A percentile compares a stretch with the other conserved stretches of the same genome.
These are phyloP conservation scores for Pseudococcus viburni DNA, from an alignment of 2,888 invertebrate genomes.

Conservation along the genomic window DNA sequence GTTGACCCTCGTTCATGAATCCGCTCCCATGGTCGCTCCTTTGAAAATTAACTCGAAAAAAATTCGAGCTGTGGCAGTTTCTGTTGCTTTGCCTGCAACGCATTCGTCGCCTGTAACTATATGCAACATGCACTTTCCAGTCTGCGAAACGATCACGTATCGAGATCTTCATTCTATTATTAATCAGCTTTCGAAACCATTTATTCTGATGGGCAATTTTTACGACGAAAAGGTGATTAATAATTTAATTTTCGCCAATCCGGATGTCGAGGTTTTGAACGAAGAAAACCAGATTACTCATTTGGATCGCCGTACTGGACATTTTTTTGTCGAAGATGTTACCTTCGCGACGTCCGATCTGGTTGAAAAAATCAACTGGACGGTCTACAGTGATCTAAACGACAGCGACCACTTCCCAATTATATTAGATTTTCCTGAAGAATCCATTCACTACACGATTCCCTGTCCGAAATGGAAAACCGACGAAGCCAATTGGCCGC, in stretches of 20 bases:
- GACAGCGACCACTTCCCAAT: not conserved
- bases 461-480: not conserved
- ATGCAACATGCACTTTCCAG: too few relatives aligned
- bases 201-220: not conserved
- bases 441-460: not conserved
- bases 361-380: not conserved
- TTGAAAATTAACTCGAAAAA: not conserved
- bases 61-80: not conserved
- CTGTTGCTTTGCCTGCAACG: not conserved
- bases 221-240: not conserved
- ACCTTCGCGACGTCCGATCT: not conserved
- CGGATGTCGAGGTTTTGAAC: not conserved
- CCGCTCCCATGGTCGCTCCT: not conserved
- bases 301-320: not conserved
- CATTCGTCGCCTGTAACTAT: not conserved
- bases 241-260: not conserved
- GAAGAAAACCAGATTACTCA: not conserved
- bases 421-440: not conserved
- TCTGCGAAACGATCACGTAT: too few relatives aligned
- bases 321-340: not conserved
- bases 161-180: not conserved
- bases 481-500: not conserved
- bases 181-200: not conserved
- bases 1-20: not conserved
- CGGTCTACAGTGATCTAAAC: not conserved